Evolutionary conservation across 2,888 invertebrate genomes (phyloP).

Genomic region (Tillus elongatus): DNA sequence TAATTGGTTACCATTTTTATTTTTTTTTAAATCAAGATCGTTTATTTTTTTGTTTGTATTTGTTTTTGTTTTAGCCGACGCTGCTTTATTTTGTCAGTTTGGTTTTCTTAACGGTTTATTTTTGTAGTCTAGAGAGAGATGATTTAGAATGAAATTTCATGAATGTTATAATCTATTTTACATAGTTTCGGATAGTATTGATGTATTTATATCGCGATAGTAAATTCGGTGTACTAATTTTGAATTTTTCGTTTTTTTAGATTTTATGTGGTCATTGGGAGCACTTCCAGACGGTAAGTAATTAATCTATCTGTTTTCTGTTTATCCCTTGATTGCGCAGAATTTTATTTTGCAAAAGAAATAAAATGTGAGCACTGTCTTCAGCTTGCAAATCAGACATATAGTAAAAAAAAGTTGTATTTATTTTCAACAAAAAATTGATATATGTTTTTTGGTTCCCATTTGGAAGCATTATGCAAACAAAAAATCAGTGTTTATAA

Average conservation of each 20-base stretch:
- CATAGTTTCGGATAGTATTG: background rate
- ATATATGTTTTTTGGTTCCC: too few species aligned
- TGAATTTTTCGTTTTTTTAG: slow-evolving; percentile 57
- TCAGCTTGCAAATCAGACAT: too few species aligned
- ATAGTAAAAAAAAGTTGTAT: too few species aligned
- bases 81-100: slow-evolving; percentile 15
- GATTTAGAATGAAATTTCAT: slow-evolving; percentile 42
- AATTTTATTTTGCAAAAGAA: too few species aligned
- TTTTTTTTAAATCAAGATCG: slow-evolving; percentile 22
- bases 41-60: too few species aligned
- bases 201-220: background rate
- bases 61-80: too few species aligned
- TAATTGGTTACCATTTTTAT: slow-evolving; percentile 10
- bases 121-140: slow-evolving; percentile 38
- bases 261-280: slow-evolving; percentile 98
- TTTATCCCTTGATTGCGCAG: too few species aligned
- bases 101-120: slow-evolving; percentile 19
- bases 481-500: too few species aligned
- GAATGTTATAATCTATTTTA: slow-evolving; percentile 32
- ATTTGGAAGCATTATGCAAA: too few species aligned
- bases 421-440: too few species aligned
- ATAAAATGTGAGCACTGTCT: too few species aligned
- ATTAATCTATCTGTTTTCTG: background rate
- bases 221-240: slow-evolving; percentile 29
- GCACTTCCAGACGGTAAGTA: slow-evolving; percentile 94